Evolutionary conservation across 2,797 vertebrate genomes (phyloP).

Genomic region (Onychomys arenicola): DNA sequence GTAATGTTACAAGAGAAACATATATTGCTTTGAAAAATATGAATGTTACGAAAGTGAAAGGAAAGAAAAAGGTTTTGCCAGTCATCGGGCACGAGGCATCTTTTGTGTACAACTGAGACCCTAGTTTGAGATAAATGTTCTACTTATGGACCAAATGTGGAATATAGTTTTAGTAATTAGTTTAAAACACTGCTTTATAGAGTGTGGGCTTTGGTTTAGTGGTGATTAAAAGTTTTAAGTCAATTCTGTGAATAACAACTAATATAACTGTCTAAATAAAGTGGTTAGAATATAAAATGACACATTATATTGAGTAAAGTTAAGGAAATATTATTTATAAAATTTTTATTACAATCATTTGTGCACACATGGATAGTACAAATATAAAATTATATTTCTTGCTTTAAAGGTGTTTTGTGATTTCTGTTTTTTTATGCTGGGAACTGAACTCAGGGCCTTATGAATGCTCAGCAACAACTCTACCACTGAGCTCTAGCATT

Average conservation of each 20-base stretch:
- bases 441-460: neutral
- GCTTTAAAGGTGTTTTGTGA: too few relatives aligned
- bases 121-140: neutral
- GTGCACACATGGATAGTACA: neutral
- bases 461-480: neutral
- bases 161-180: conserved; percentile 31
- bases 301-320: neutral
- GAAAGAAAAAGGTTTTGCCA: neutral
- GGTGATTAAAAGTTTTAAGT: neutral
- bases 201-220: neutral
- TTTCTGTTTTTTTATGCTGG: neutral
- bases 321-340: neutral
- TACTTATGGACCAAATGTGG: neutral
- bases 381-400: neutral
- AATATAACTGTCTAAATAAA: neutral
- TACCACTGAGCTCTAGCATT: neutral
- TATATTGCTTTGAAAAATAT: neutral
- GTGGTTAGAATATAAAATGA: neutral
- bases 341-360: neutral
- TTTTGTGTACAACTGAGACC: neutral
- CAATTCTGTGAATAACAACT: neutral
- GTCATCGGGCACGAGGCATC: neutral
- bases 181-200: neutral
- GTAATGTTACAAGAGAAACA: neutral
- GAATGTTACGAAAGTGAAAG: neutral